A percentile compares a stretch with the other conserved stretches of the same genome.
Evolutionary conservation across 2,113 vertebrate genomes (phyloP).

Genomic region (Chroicocephalus ridibundus): DNA sequence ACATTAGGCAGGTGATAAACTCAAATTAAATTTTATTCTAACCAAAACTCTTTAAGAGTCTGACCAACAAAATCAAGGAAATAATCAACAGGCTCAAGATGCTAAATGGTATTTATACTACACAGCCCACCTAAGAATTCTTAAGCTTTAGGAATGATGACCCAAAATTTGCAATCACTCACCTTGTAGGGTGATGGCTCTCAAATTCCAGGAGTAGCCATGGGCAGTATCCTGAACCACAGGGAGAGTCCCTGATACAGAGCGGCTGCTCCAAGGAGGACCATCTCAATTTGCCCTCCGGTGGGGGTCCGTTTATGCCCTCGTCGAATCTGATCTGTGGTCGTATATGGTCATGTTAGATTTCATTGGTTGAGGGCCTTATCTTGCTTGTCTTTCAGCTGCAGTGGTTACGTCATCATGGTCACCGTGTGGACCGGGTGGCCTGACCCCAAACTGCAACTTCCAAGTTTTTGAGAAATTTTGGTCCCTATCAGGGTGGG

Average conservation of each 20-base stretch:
- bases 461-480: background rate
- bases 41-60: background rate
- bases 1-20: background rate
- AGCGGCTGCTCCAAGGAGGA: background rate
- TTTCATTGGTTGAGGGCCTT: background rate
- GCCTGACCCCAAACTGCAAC: background rate
- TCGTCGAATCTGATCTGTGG: background rate
- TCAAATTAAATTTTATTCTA: background rate
- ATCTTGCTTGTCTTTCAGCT: background rate
- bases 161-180: background rate
- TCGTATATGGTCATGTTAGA: background rate
- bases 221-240: background rate
- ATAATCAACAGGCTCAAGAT: background rate
- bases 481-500: background rate
- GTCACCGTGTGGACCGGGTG: background rate
- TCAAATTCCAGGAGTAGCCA: background rate
- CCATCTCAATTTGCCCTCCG: no score
- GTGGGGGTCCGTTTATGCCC: background rate
- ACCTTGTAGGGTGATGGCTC: background rate
- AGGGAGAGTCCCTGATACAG: background rate
- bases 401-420: background rate
- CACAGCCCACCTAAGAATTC: background rate
- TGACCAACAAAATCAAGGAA: background rate
- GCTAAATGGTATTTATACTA: background rate
- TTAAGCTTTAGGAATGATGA: background rate